Conservation (phyloP, 2,113 vertebrate genomes). For the Corynorhinus townsendii region DNA sequence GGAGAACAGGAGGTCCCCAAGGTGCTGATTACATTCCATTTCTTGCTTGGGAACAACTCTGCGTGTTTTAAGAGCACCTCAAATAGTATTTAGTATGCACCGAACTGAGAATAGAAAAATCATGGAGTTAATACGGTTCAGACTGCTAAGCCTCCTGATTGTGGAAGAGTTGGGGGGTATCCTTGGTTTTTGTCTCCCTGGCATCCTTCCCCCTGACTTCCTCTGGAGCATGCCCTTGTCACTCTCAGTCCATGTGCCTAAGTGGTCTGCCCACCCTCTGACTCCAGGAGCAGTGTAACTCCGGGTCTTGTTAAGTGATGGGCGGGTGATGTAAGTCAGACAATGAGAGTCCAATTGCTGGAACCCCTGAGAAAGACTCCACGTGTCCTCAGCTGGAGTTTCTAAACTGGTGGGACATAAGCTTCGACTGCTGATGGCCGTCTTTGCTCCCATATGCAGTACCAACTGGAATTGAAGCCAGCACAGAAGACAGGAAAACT, state of each 20-base stretch:
- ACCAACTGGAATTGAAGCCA: background rate
- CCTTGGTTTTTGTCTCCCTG: background rate
- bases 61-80: background rate
- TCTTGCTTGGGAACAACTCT: background rate
- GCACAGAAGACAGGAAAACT: background rate
- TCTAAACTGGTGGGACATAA: background rate
- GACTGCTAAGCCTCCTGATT: background rate
- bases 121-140: too few species aligned
- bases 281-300: background rate
- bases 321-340: background rate
- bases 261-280: background rate
- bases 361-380: background rate
- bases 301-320: background rate
- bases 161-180: background rate
- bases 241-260: background rate
- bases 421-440: background rate
- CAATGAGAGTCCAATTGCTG: background rate
- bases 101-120: background rate
- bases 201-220: background rate
- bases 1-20: fast-evolving
- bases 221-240: background rate
- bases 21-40: background rate
- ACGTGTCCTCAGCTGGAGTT: background rate
- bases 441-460: background rate
- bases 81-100: background rate